Percentiles rank a stretch among this genome's conserved stretches.
Conservation (phyloP, 2,888 invertebrate species). For the Drosophila ezoana region DNA sequence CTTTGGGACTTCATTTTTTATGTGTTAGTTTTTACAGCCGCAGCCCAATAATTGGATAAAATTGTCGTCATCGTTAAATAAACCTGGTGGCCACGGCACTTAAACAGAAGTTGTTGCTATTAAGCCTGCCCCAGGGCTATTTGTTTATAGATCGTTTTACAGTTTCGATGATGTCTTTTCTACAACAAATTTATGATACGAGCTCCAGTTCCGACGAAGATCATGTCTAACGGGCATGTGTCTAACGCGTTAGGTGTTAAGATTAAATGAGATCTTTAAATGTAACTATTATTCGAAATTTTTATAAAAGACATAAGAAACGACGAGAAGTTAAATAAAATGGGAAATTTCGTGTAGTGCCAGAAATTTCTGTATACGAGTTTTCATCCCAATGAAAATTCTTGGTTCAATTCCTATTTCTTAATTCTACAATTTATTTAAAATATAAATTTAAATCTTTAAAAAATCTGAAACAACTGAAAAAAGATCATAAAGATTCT, state of each 20-base stretch:
- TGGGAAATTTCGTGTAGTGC: neutral
- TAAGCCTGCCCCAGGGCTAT: constrained; percentile 31
- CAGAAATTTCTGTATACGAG: too few species aligned
- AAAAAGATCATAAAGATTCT: too few species aligned
- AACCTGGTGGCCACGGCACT: constrained; percentile 35
- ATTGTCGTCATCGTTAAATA: constrained; percentile 56
- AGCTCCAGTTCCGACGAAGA: constrained; percentile 1
- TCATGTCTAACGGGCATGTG: neutral
- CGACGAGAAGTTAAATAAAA: neutral
- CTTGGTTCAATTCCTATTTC: too few species aligned
- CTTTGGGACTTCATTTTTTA: constrained; percentile 30
- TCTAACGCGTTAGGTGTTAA: constrained; percentile 31
- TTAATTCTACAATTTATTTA: too few species aligned
- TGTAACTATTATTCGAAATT: constrained; percentile 5
- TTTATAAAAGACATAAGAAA: constrained; percentile 6
- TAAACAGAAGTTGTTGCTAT: constrained; percentile 60
- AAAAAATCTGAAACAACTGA: too few species aligned
- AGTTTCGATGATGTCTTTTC: constrained; percentile 37
- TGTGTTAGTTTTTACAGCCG: constrained; percentile 54
- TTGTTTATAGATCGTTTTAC: constrained; percentile 54
- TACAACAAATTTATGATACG: constrained; percentile 39
- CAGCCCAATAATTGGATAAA: constrained; percentile 58
- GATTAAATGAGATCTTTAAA: constrained; percentile 3
- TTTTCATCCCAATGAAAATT: too few species aligned
- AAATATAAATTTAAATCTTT: too few species aligned